Percentiles rank a stretch among this genome's conserved stretches.
phyloP scores from a whole-genome alignment of 30 jellyfish, hydroid and myxozoan genomes.

The Nemopilema nomurai region DNA sequence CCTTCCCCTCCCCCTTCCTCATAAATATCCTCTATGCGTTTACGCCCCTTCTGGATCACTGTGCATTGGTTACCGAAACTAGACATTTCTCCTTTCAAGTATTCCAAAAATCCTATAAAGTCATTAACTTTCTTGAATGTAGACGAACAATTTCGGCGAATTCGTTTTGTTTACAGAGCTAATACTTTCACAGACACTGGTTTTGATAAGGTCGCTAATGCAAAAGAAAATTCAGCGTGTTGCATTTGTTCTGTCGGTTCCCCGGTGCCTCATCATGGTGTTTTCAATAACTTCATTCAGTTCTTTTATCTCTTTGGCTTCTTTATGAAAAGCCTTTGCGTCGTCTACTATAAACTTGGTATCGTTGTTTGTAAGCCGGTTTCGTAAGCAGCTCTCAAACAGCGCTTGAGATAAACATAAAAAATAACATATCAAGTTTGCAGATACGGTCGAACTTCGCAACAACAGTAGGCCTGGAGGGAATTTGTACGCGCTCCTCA shows the following conservation, averaged over 20 bases:
- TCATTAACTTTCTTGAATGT: too few species aligned
- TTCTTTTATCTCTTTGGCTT: not conserved
- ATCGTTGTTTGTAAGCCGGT: not conserved
- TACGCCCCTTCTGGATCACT: too few species aligned
- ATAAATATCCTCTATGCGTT: too few species aligned
- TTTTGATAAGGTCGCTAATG: not conserved
- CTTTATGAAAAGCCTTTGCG: not conserved
- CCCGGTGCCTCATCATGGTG: not conserved
- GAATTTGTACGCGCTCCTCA: too few species aligned
- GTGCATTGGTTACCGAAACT: too few species aligned
- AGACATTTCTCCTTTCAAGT: too few species aligned
- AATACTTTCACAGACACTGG: too few species aligned
- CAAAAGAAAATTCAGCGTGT: not conserved
- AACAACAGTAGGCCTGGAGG: too few species aligned
- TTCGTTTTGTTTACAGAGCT: not conserved
- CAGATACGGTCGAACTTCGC: too few species aligned
- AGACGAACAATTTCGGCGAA: too few species aligned
- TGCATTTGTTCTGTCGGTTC: not conserved
- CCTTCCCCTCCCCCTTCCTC: too few species aligned
- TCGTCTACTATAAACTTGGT: not conserved
- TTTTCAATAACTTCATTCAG: not conserved
- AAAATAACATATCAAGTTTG: not conserved
- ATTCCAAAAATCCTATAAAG: too few species aligned
- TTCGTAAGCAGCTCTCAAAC: not conserved
- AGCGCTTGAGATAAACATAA: not conserved